Percentiles rank a stretch among this genome's conserved stretches.
Conservation (phyloP, 2,888 invertebrate genomes). For the Tenthredo scrophulariae region DNA sequence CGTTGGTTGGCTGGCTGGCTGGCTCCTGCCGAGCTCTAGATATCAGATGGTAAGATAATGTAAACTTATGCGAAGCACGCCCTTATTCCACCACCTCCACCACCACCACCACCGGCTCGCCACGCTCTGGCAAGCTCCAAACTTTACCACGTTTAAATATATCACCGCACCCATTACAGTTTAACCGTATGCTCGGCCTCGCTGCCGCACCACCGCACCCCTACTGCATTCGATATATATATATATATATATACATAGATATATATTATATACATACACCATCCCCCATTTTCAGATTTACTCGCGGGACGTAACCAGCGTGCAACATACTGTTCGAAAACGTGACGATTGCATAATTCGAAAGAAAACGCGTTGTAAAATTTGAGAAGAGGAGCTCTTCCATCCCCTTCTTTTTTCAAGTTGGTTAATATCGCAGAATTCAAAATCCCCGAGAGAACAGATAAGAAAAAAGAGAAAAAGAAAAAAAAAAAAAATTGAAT, state of each 20-base stretch:
- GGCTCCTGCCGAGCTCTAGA: conserved; percentile 55
- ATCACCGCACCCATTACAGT: conserved; percentile 75
- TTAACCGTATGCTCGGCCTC: conserved; percentile 74
- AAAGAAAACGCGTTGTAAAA: not conserved
- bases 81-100: conserved; percentile 63
- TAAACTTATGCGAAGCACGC: conserved; percentile 78
- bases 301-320: conserved; percentile 11
- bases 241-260: conserved; percentile 2
- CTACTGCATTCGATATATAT: conserved; percentile 30
- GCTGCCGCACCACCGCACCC: not conserved
- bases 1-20: not conserved
- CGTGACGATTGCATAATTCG: conserved; percentile 30
- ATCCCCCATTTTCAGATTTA: conserved; percentile 39
- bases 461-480: no score
- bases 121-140: conserved; percentile 67
- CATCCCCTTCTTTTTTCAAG: no score
- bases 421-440: no score
- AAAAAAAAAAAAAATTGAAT: no score
- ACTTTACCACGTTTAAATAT: conserved; percentile 76
- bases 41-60: conserved; percentile 78
- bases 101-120: conserved; percentile 19
- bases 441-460: no score
- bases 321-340: not conserved
- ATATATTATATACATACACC: not conserved
- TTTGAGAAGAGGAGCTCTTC: not conserved